These are phyloP conservation scores for Noctua janthe DNA, from an alignment of 2,888 invertebrate genomes.

Conservation along the genomic window DNA sequence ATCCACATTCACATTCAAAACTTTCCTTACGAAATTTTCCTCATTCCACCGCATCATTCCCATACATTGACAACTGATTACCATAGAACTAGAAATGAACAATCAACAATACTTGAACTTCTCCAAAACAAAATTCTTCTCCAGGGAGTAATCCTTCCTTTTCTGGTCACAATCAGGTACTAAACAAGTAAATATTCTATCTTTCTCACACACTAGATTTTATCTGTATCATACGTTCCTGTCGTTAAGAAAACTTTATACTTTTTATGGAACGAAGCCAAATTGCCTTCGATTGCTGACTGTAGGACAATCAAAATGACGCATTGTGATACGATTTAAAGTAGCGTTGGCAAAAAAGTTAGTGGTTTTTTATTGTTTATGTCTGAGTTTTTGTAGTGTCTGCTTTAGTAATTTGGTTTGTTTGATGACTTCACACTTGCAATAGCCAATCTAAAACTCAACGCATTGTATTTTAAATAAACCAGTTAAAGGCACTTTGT, in stretches of 20 bases:
- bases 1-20: background rate
- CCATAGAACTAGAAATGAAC: background rate
- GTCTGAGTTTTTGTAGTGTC: conserved; percentile 33
- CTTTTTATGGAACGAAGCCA: conserved; percentile 43
- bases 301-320: conserved; percentile 25
- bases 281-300: conserved; percentile 34
- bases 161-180: background rate
- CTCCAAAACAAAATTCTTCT: background rate
- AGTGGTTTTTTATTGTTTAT: conserved; percentile 1
- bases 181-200: background rate
- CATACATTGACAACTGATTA: background rate
- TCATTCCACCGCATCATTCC: background rate
- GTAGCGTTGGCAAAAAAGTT: conserved; percentile 20
- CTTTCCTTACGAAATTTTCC: background rate
- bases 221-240: background rate
- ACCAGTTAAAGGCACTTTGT: background rate
- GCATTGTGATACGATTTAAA: conserved; percentile 31
- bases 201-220: background rate
- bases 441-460: background rate
- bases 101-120: background rate
- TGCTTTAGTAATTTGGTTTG: background rate
- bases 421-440: background rate
- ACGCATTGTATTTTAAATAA: background rate
- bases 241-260: conserved; percentile 23
- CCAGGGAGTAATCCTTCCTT: background rate